phyloP scores from a whole-genome alignment of 2,113 vertebrate genomes.

The Microtus richardsoni region DNA sequence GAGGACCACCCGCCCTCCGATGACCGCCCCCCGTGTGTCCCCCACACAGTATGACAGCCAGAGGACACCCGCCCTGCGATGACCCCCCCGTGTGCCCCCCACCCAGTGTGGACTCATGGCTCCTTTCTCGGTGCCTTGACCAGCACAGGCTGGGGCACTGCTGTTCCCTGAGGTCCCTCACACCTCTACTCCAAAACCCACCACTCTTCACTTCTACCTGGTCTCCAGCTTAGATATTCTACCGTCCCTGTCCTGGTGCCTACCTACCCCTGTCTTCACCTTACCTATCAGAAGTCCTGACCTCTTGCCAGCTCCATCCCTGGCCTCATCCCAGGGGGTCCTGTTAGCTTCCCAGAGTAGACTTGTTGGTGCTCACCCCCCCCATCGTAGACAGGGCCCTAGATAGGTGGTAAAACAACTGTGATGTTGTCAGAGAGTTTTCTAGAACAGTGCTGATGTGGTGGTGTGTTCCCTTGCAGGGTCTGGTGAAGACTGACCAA shows the following conservation, averaged over 20 bases:
- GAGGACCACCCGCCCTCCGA: not conserved
- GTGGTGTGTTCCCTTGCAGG: not conserved
- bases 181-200: not conserved
- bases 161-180: too few species aligned
- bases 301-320: not conserved
- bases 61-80: too few species aligned
- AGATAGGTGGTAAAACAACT: not conserved
- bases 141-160: not conserved
- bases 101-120: not conserved
- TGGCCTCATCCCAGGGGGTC: not conserved
- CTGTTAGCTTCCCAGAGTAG: not conserved
- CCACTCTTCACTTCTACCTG: constrained; percentile 2
- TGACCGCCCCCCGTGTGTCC: too few species aligned
- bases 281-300: not conserved
- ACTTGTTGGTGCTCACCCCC: not conserved
- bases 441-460: not conserved
- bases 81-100: too few species aligned
- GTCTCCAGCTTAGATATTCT: not conserved
- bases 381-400: not conserved
- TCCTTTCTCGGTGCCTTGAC: rapidly evolving
- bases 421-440: not conserved
- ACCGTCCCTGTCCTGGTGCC: not conserved
- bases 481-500: not conserved
- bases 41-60: not conserved
- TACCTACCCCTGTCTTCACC: not conserved